phyloP scores from a whole-genome alignment of 2,113 vertebrate genomes.

The Stercorarius parasiticus region DNA sequence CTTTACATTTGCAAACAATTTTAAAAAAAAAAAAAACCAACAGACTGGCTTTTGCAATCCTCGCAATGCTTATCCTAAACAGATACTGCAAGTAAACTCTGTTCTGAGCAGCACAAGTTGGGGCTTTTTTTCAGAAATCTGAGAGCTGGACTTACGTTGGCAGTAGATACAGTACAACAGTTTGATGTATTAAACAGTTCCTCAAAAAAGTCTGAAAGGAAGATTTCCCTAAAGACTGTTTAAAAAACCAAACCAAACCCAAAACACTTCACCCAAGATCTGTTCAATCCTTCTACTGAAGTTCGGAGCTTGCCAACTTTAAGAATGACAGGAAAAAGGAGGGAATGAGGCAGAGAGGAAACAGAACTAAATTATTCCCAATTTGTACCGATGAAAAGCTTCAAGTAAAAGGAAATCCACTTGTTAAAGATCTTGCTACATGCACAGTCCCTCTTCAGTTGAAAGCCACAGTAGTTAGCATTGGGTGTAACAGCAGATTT shows the following conservation, averaged over 20 bases:
- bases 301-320: not conserved
- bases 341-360: not conserved
- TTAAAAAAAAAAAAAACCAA: too few species aligned
- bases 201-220: slow-evolving; percentile 51
- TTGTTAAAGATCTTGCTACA: slow-evolving; percentile 69
- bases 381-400: slow-evolving; percentile 81
- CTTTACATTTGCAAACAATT: not conserved
- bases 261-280: slow-evolving; percentile 21
- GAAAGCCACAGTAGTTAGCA: slow-evolving; percentile 67
- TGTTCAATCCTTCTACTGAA: not conserved
- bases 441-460: slow-evolving; percentile 63
- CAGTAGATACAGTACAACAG: slow-evolving; percentile 71
- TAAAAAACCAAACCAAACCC: slow-evolving; percentile 45
- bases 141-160: slow-evolving; percentile 63
- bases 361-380: slow-evolving; percentile 23
- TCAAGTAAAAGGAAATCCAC: slow-evolving; percentile 78
- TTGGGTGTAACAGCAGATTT: slow-evolving; percentile 53
- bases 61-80: slow-evolving; percentile 60
- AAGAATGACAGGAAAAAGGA: not conserved
- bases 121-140: slow-evolving; percentile 58
- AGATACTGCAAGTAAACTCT: slow-evolving; percentile 70
- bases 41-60: slow-evolving; percentile 48
- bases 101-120: slow-evolving; percentile 83
- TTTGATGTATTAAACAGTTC: slow-evolving; percentile 59
- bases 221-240: slow-evolving; percentile 44